Evolutionary conservation across 2,113 vertebrate genomes (phyloP).

Genomic region (Melierax canorus): DNA sequence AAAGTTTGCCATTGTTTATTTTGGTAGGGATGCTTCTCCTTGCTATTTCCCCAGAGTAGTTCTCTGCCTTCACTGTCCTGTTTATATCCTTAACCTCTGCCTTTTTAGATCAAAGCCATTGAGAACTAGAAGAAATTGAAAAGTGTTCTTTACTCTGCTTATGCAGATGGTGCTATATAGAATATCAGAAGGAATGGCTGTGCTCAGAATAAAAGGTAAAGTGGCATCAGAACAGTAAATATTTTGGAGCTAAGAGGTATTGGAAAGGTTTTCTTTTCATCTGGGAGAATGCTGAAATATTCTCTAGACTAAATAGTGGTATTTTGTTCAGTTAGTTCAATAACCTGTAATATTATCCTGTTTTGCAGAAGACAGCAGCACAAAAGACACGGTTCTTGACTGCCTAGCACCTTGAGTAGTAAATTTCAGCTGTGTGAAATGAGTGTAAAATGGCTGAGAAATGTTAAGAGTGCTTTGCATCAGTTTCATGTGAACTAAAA

Average conservation of each 20-base stretch:
- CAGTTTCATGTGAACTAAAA: neutral
- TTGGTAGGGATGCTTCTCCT: neutral
- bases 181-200: neutral
- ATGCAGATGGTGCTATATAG: neutral
- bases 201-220: neutral
- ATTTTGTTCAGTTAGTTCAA: slow-evolving; percentile 33
- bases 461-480: neutral
- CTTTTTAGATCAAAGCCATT: neutral
- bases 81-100: neutral
- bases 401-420: neutral
- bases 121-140: neutral
- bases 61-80: neutral
- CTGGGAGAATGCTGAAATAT: neutral
- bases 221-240: neutral
- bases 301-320: neutral
- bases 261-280: slow-evolving; percentile 15
- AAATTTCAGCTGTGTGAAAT: slow-evolving; percentile 24
- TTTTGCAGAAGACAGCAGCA: slow-evolving; percentile 28
- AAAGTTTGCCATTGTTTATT: neutral
- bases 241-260: neutral
- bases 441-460: slow-evolving; percentile 4
- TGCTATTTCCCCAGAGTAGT: neutral
- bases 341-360: neutral
- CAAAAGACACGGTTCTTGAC: slow-evolving; percentile 22
- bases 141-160: neutral